Conservation (phyloP, 2,797 vertebrate genomes). For the Sebastes umbrosus region DNA sequence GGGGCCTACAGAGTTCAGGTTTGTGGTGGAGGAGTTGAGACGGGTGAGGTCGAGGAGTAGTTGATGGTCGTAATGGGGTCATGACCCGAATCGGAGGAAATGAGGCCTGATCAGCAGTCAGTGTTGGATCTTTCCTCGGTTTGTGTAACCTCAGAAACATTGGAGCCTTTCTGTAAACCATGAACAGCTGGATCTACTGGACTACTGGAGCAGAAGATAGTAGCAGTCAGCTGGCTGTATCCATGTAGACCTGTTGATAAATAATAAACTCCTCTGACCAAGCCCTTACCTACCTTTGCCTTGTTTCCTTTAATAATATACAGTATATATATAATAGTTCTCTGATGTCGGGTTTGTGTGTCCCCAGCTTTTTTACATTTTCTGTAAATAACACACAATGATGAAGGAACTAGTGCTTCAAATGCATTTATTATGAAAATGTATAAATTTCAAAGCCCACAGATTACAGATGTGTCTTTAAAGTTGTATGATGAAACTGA, state of each 20-base stretch:
- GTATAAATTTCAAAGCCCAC: not conserved
- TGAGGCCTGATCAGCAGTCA: not conserved
- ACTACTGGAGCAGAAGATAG: not conserved
- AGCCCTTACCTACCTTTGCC: not conserved
- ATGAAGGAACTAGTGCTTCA: not conserved
- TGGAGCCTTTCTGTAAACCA: not conserved
- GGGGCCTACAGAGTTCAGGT: not conserved
- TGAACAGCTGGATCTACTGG: not conserved
- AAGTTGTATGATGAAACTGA: not conserved
- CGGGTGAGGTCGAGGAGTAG: not conserved
- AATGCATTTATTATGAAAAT: constrained; percentile 33
- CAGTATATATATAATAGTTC: not conserved
- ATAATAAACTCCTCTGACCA: constrained; percentile 1
- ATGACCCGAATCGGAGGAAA: not conserved
- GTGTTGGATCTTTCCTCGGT: not conserved
- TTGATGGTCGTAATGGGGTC: not conserved
- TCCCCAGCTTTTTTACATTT: too few relatives aligned
- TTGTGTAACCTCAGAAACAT: not conserved
- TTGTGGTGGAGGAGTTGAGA: not conserved
- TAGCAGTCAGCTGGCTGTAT: not conserved
- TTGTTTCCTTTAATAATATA: not conserved
- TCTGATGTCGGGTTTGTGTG: too few relatives aligned
- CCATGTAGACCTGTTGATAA: not conserved
- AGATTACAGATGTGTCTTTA: not conserved
- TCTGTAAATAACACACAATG: not conserved